Percentiles rank a stretch among this genome's conserved stretches.
Conservation (phyloP, 2,888 invertebrate genomes). For the Volucella inflata region DNA sequence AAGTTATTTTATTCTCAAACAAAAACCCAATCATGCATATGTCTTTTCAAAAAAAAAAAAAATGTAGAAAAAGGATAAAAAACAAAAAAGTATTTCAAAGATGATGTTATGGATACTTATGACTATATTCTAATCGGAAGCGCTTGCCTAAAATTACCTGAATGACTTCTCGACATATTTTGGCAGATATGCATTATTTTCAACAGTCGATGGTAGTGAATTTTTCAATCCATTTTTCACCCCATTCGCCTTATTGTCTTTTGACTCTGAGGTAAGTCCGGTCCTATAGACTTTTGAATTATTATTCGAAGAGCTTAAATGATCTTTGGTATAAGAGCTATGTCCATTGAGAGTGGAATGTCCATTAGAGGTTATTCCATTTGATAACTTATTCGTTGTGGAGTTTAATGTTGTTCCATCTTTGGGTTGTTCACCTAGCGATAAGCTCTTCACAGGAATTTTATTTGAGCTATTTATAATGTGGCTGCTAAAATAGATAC, state of each 20-base stretch:
- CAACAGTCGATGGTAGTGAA: conserved; percentile 53
- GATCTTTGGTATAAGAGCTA: conserved; percentile 62
- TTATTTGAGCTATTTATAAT: conserved; percentile 63
- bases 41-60: conserved; percentile 20
- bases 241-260: conserved; percentile 49
- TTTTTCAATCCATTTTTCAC: conserved; percentile 57
- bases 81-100: conserved; percentile 45
- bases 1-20: conserved; percentile 44
- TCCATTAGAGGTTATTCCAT: conserved; percentile 63
- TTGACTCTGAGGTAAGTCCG: conserved; percentile 48
- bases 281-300: conserved; percentile 62
- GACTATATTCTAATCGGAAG: conserved; percentile 59
- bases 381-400: conserved; percentile 55
- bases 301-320: conserved; percentile 42
- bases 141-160: conserved; percentile 82
- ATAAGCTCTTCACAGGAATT: conserved; percentile 43
- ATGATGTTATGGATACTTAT: conserved; percentile 45
- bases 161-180: conserved; percentile 84
- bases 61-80: conserved; percentile 36
- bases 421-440: conserved; percentile 48
- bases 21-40: conserved; percentile 70
- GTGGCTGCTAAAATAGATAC: conserved; percentile 72
- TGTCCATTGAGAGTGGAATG: conserved; percentile 74
- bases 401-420: conserved; percentile 37
- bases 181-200: conserved; percentile 80